Base-by-base conservation (phyloP, 92 coral and sea anemone genomes). In the Ricordea florida region DNA sequence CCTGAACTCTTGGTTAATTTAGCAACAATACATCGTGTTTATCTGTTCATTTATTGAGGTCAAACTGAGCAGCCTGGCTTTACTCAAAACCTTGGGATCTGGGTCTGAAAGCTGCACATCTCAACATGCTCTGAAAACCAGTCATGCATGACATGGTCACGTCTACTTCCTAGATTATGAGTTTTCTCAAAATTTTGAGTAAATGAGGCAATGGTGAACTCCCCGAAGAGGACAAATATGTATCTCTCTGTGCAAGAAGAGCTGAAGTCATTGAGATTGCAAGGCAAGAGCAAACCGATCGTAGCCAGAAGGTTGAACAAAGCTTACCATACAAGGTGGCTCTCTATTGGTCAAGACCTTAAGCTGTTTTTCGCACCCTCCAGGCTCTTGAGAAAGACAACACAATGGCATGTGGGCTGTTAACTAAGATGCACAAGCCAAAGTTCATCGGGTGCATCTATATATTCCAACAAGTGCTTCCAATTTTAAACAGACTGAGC, bases 211-310 rank as follows among this genome's bases (percentile, higher is more conserved):
- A n/a, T n/a, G n/a, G n/a, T n/a, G n/a, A n/a, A 37, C n/a, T 66
- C 57, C 44, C 65, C 66, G 40, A 77, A 65, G 66, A 65, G 83
- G 22, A 76, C 82, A 76, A 51, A 63, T 26, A 51, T 76, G 83
- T 41, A 76, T 52, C 83, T 53, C 36, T 63, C 83, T 16, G 57
- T 62, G 21, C 81, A 74, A 59, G 61, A 59, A 46, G 80, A 74
- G 16, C 43, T 74, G 20, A 74, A 74, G 70, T 60, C 71, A 59
- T 37, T 74, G 69, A 74, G 59, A 74, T 45, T 74, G 70, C 71
- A 45, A 74, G 70, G 33, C 70, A 9, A 74, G 52, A 74, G 81
- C 71, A 74, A 74, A 58, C 45, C 45, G 50, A 24, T 74, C 62
- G 70, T 74, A 49, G 44, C 74, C 17, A 76, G 42, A 65, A 50